Conservation (phyloP, 2,113 vertebrate species). For the Craseonycteris thonglongyai region DNA sequence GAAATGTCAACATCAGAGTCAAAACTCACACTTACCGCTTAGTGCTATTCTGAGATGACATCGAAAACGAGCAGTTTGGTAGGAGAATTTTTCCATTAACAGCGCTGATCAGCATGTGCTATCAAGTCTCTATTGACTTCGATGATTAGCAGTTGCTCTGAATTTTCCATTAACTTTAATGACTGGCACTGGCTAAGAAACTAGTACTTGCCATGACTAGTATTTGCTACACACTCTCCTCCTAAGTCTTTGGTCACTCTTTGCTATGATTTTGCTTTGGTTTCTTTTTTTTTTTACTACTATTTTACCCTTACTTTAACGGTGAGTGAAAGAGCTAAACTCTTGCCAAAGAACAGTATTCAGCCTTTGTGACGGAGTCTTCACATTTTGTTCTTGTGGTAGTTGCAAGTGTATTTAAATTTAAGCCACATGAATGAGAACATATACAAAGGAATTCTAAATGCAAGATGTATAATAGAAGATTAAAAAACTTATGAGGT, state of each 20-base stretch:
- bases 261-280: conserved; percentile 10
- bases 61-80: conserved; percentile 64
- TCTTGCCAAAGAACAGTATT: background rate
- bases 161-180: conserved; percentile 72
- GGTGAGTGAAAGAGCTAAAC: background rate
- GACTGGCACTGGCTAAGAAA: conserved; percentile 59
- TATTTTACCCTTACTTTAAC: conserved; percentile 24
- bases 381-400: background rate
- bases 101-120: conserved; percentile 68
- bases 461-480: background rate
- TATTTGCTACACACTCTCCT: conserved; percentile 42
- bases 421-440: conserved; percentile 10
- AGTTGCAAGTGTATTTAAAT: background rate
- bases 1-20: conserved; percentile 68
- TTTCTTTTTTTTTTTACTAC: conserved; percentile 13
- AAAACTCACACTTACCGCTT: conserved; percentile 67
- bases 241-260: conserved; percentile 21
- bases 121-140: conserved; percentile 62
- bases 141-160: conserved; percentile 61
- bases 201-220: conserved; percentile 31
- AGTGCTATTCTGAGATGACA: conserved; percentile 63
- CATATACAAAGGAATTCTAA: background rate
- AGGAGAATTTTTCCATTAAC: conserved; percentile 71
- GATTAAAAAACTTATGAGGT: background rate
- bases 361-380: background rate